A percentile compares a stretch with the other conserved stretches of the same genome.
Evolutionary conservation across 2,797 vertebrate species (phyloP).

Genomic region (Eulemur coronatus): DNA sequence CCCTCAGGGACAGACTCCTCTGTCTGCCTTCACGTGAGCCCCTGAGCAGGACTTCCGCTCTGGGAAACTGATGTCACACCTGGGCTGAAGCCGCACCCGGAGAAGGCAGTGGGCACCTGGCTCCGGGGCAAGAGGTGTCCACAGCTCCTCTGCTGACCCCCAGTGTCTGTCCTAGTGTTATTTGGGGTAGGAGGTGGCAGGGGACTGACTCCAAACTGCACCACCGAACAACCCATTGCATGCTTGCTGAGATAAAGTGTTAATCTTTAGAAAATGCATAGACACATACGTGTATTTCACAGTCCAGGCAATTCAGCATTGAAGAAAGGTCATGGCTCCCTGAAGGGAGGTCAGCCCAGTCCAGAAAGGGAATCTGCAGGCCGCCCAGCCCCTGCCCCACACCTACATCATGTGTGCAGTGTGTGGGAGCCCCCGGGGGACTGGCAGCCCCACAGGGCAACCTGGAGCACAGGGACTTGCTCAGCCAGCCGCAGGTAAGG

Average conservation of each 20-base stretch:
- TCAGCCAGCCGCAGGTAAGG: neutral
- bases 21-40: accelerated
- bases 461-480: neutral
- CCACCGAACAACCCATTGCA: conserved; percentile 8
- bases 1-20: neutral
- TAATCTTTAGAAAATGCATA: neutral
- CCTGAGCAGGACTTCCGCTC: neutral
- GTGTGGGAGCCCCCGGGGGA: neutral
- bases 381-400: neutral
- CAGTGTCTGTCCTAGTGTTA: neutral
- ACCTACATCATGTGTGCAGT: neutral
- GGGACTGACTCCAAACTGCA: neutral
- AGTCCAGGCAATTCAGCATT: neutral
- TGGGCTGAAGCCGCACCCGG: neutral
- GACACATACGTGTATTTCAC: neutral
- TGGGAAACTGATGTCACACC: neutral
- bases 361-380: neutral
- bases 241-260: conserved; percentile 9
- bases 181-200: neutral
- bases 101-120: neutral
- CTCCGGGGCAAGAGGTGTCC: accelerated
- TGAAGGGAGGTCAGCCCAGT: conserved; percentile 16
- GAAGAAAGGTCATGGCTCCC: conserved; percentile 77
- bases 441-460: neutral
- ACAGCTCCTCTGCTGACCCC: neutral